phyloP scores from a whole-genome alignment of 2,888 invertebrate genomes.

The Lasioglossum vierecki region DNA sequence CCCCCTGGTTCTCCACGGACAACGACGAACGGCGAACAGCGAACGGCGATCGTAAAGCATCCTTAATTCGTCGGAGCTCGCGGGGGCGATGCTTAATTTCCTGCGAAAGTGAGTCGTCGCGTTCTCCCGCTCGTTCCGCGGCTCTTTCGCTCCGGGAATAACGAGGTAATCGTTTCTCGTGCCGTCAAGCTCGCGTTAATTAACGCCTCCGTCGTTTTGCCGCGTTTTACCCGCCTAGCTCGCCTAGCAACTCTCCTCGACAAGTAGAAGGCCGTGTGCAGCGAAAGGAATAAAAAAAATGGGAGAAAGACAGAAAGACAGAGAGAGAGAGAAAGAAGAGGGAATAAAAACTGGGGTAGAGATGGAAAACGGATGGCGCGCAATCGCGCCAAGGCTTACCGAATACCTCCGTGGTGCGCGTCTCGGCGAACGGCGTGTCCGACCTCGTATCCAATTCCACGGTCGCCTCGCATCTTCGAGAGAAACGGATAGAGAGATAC shows the following conservation, averaged over 20 bases:
- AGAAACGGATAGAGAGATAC: slow-evolving; percentile 41
- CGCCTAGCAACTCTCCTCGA: background rate
- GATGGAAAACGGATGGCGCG: background rate
- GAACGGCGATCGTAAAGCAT: slow-evolving; percentile 72
- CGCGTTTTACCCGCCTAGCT: slow-evolving; percentile 24
- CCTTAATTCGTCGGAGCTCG: slow-evolving; percentile 73
- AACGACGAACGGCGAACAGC: slow-evolving; percentile 50
- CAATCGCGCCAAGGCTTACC: slow-evolving; percentile 72
- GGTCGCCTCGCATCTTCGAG: slow-evolving; percentile 77
- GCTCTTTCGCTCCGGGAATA: slow-evolving; percentile 50
- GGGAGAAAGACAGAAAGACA: background rate
- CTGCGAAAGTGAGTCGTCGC: slow-evolving; percentile 52
- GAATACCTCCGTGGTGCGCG: slow-evolving; percentile 76
- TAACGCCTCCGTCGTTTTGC: slow-evolving; percentile 59
- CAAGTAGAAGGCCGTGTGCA: background rate
- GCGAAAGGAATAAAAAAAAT: background rate
- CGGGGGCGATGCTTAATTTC: slow-evolving; percentile 56
- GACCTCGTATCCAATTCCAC: slow-evolving; percentile 72
- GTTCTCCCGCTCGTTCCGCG: slow-evolving; percentile 44
- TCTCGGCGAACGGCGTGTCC: slow-evolving; percentile 67
- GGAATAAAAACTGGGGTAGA: background rate
- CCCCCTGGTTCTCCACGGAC: slow-evolving; percentile 64
- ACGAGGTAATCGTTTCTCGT: slow-evolving; percentile 61
- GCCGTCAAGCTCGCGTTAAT: slow-evolving; percentile 58
- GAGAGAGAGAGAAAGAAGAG: background rate